Evolutionary conservation across 2,888 invertebrate species (phyloP), one percentile per base, ranked within the genome.

Genomic region (Melipona beecheii): DNA sequence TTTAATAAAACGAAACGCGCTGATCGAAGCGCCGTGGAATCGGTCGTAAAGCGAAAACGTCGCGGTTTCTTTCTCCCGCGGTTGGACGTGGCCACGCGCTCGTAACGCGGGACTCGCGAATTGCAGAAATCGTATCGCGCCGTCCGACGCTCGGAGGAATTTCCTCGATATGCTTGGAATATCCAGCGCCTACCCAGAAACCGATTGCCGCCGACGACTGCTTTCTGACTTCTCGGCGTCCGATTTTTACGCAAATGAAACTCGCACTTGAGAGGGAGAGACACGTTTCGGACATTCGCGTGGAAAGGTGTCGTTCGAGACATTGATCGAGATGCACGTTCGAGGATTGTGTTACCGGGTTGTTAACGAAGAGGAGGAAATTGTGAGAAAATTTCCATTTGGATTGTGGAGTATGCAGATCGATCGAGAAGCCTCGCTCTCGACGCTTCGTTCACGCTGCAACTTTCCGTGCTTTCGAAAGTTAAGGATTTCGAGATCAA

Each of bases 1-100:
- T 82, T 83, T 83, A 83, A 83, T 83, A 75, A 83, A 83, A 83
- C 83, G 75, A 71, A 82, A 75, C 74, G n/a, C 19, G 19, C 43
- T 4, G 71, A 31, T 13, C 24, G 0, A n/a, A 43, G 43, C 52
- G 65, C 56, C 13, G 19, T 43, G 36, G 50, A 24, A 81, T 70
- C 69, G 58, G 56, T 74, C 69, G 81, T 58, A 75, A 70, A 75
- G 27, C 65, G 36, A 58, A 81, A 50, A 6, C 9, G 6, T 3
- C 19, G 9, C 43, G 43, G 43, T 64, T n/a, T 66, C 50, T 81
- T 81, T 56, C 21, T 17, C 24, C 9, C 19, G 50, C 50, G 27
- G 31, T 0, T 4, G 13, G 19, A 11, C 36, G 50, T 19, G 54
- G 24, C 72, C 75, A 58, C 68, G 78, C 64, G 84, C 78, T 65